Evolutionary conservation across 2,888 invertebrate genomes (phyloP).

Genomic region (Serrognathus titanus): DNA sequence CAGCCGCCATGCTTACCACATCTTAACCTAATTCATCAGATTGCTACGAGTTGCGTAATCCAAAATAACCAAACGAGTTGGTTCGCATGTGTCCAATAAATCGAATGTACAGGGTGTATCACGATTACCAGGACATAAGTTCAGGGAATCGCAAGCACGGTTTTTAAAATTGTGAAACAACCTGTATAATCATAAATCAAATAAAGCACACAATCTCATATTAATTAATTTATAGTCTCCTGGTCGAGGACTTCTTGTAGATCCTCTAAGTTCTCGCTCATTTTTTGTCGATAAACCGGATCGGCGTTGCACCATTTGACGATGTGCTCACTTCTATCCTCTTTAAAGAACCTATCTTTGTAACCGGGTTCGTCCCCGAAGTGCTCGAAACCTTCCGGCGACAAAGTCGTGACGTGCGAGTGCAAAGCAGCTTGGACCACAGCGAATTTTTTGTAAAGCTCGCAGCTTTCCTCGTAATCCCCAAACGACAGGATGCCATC

Average conservation of each 20-base stretch:
- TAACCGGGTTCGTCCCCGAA: slow-evolving; percentile 22
- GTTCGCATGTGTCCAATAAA: too few species aligned
- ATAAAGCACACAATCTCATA: too few species aligned
- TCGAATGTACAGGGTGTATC: too few species aligned
- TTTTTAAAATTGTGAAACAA: too few species aligned
- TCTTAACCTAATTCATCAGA: too few species aligned
- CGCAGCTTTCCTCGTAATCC: slow-evolving; percentile 30
- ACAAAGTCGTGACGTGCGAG: slow-evolving; percentile 28
- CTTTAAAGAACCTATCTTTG: slow-evolving; percentile 22
- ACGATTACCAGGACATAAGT: too few species aligned
- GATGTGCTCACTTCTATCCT: slow-evolving; percentile 25
- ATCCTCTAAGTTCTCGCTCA: slow-evolving; percentile 24
- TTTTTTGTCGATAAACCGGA: slow-evolving; percentile 23
- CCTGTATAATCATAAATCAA: too few species aligned
- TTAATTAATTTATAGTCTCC: too few species aligned
- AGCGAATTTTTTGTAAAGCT: slow-evolving; percentile 29
- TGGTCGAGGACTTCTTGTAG: slow-evolving; percentile 15
- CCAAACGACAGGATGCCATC: slow-evolving; percentile 21
- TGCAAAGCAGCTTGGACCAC: slow-evolving; percentile 27
- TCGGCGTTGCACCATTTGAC: slow-evolving; percentile 23
- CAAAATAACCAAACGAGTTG: too few species aligned
- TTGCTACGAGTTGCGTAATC: too few species aligned
- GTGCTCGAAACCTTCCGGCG: slow-evolving; percentile 21
- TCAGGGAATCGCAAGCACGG: too few species aligned
- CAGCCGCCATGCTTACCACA: too few species aligned